Percentiles rank a stretch among this genome's conserved stretches.
These are phyloP conservation scores for Sarcophaga rosellei DNA, from an alignment of 2,888 invertebrate genomes.

Conservation along the genomic window DNA sequence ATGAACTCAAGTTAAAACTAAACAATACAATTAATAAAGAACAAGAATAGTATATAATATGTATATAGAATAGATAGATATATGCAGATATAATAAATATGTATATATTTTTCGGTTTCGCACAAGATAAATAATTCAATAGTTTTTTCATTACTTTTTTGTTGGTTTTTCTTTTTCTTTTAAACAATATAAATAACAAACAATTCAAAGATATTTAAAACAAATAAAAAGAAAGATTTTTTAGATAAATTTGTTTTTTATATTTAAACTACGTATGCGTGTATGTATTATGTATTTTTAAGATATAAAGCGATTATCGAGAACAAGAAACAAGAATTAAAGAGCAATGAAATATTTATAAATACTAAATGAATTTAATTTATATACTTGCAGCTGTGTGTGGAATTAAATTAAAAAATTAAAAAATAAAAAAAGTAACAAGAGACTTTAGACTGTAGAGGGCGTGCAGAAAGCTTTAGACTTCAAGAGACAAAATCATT, in stretches of 20 bases:
- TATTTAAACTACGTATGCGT: constrained; percentile 6
- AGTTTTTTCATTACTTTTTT: not conserved
- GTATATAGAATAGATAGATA: not conserved
- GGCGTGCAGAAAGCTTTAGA: constrained; percentile 41
- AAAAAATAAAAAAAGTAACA: constrained; percentile 24
- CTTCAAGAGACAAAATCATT: no score
- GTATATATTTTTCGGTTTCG: not conserved
- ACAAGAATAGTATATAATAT: constrained; percentile 17
- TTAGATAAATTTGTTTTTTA: not conserved
- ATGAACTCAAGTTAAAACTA: constrained; percentile 51
- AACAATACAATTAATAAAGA: constrained; percentile 62
- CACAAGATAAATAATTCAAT: not conserved
- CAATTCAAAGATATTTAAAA: constrained; percentile 54
- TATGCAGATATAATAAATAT: not conserved
- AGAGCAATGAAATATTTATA: constrained; percentile 26
- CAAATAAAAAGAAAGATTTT: constrained; percentile 44
- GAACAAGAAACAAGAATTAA: constrained; percentile 55
- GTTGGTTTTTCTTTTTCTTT: constrained; percentile 15
- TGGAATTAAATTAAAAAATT: not conserved
- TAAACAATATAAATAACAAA: constrained; percentile 58
- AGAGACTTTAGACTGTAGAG: constrained; percentile 42
- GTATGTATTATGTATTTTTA: constrained; percentile 13
- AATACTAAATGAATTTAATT: not conserved
- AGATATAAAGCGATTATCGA: constrained; percentile 40
- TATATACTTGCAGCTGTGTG: not conserved